Evolutionary conservation across 2,888 invertebrate genomes (phyloP).

Genomic region (Metalampra italica): DNA sequence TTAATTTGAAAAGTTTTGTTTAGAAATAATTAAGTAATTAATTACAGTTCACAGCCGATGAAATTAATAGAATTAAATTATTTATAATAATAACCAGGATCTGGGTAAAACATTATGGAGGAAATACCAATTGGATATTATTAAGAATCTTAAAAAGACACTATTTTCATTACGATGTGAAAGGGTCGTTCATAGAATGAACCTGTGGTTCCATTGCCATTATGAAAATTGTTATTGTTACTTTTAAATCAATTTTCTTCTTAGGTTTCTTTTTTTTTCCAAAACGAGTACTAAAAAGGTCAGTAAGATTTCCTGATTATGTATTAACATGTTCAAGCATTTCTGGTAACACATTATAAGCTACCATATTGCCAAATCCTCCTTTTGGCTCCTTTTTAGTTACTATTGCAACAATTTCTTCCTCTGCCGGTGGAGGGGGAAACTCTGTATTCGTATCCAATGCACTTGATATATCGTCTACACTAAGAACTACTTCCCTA

Average conservation of each 20-base stretch:
- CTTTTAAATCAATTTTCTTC: too few relatives aligned
- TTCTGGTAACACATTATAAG: conserved; percentile 72
- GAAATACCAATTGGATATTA: too few relatives aligned
- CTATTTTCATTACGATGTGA: too few relatives aligned
- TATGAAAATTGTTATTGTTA: too few relatives aligned
- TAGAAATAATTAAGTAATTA: conserved; percentile 1
- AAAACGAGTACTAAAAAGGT: conserved; percentile 6
- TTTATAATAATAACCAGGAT: too few relatives aligned
- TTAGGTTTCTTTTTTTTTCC: too few relatives aligned
- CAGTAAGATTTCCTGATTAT: conserved; percentile 23
- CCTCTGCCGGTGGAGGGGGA: conserved; percentile 64
- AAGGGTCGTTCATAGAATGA: too few relatives aligned
- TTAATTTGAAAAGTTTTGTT: background rate
- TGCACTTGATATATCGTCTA: conserved; percentile 67
- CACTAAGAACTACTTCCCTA: conserved; percentile 70
- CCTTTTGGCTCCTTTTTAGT: conserved; percentile 72
- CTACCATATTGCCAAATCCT: conserved; percentile 71
- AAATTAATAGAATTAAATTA: conserved; percentile 22
- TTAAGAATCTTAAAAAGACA: too few relatives aligned
- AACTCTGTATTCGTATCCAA: conserved; percentile 53
- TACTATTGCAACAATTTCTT: conserved; percentile 72
- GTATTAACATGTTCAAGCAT: conserved; percentile 70
- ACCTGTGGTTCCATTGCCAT: too few relatives aligned
- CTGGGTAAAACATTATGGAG: too few relatives aligned
- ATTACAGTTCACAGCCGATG: conserved; percentile 43